These are phyloP conservation scores for Strigamia maritima DNA, from an alignment of 2,888 invertebrate species.

Conservation along the genomic window DNA sequence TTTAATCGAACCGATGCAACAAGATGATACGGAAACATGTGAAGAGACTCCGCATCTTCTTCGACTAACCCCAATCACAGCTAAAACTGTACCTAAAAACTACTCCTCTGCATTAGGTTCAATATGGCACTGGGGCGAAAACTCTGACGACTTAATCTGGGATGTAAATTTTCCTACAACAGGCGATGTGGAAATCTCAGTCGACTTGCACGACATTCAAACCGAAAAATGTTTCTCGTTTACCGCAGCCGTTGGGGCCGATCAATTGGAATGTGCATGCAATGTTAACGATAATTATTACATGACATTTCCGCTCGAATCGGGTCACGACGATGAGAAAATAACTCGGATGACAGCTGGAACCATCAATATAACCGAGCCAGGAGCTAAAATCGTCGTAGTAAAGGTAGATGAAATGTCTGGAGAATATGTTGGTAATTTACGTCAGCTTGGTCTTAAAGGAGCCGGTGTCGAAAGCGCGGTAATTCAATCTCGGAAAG, in stretches of 20 bases:
- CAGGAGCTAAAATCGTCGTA: neutral
- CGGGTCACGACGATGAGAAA: neutral
- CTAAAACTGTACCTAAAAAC: neutral
- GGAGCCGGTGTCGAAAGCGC: neutral
- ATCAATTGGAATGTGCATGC: neutral
- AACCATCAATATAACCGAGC: neutral
- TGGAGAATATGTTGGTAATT: neutral
- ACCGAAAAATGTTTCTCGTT: neutral
- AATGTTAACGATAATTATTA: neutral
- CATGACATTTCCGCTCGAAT: constrained; percentile 8
- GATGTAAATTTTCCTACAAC: neutral
- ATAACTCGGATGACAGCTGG: neutral
- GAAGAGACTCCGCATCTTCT: neutral
- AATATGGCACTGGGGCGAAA: neutral
- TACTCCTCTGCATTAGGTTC: neutral
- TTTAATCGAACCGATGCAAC: neutral
- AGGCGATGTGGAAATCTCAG: neutral
- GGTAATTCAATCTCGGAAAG: neutral
- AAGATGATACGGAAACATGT: neutral
- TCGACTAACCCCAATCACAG: neutral
- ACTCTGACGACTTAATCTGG: neutral
- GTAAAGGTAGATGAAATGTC: neutral
- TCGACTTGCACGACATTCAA: neutral
- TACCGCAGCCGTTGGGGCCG: neutral
- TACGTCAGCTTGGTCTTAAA: neutral